Base-by-base conservation (phyloP, 1,140 invertebrate species). In the Ceratosolen solmsi region DNA sequence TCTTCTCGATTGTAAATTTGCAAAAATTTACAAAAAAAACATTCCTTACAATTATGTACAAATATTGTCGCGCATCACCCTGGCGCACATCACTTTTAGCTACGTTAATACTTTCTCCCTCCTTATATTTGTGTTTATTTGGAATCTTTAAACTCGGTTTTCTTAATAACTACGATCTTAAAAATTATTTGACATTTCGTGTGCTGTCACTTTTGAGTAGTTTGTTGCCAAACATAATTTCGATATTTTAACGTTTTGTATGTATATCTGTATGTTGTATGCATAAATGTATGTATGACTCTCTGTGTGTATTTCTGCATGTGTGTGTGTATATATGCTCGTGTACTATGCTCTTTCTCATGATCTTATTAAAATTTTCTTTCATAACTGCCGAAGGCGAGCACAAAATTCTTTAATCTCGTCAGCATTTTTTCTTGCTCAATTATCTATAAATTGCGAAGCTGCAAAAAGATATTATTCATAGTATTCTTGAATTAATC, bases 301-400 rank as follows among this genome's bases (percentile, higher is more conserved):
- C 58, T 83, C 41, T 84, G 81, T 84, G 73, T 84, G n/a, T 36
- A 20, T 60, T n/a, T 41, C 60, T 73, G 60, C 60, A 22, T 56
- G 63, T 81, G 80, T 86, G 82, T 85, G 63, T 81, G 82, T 75
- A 78, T 84, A 65, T 84, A 49, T 83, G 79, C n/a, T 84, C 68
- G 11, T 54, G 20, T 22, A 54, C 41, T 68, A 33, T 73, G 63
- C 49, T 68, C 56, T 30, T 83, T 25, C 25, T 46, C 46, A 4
- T 46, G 4, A 1, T 25, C 22, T 22, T 60, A 11, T 65, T 63
- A 36, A 65, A 5, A 65, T 70, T 70, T 46, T 13, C 63, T 70
- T n/a, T 46, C 15, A 41, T 1, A 27, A 41, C 38, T 4, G 17
- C 25, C 41, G 13, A 22, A 72, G 51, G 46, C 38, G 11, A 72